Conservation (phyloP, 2,888 invertebrate genomes). For the Dysmachus trigonus region DNA sequence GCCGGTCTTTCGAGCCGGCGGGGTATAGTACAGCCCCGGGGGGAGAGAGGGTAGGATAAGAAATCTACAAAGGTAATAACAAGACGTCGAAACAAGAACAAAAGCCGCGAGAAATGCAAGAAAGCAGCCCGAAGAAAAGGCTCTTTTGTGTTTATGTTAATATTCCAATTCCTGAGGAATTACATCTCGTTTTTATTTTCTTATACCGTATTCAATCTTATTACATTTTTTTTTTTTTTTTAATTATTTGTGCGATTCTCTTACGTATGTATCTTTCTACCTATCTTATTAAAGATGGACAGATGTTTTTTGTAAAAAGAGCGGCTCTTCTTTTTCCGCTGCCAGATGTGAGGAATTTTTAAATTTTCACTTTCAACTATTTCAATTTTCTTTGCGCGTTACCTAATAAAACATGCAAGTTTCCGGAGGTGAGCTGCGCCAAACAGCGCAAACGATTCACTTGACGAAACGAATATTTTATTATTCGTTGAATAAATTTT, state of each 20-base stretch:
- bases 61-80: background rate
- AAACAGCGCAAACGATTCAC: background rate
- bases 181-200: background rate
- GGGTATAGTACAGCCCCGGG: background rate
- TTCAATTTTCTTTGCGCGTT: background rate
- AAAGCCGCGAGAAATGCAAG: background rate
- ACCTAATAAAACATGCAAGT: background rate
- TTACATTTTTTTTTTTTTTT: background rate
- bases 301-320: background rate
- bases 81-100: background rate
- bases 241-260: background rate
- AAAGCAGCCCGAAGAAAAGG: background rate
- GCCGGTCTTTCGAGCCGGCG: background rate
- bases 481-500: background rate
- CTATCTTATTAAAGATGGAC: background rate
- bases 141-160: conserved; percentile 6
- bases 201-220: background rate
- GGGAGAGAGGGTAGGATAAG: too few species aligned
- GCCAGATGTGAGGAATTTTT: background rate
- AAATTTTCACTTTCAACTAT: background rate
- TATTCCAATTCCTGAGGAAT: background rate
- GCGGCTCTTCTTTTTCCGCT: background rate
- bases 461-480: background rate
- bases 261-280: background rate
- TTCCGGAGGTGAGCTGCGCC: background rate